phyloP scores from a whole-genome alignment of 1,140 invertebrate genomes.

The Conopomorpha cramerella region DNA sequence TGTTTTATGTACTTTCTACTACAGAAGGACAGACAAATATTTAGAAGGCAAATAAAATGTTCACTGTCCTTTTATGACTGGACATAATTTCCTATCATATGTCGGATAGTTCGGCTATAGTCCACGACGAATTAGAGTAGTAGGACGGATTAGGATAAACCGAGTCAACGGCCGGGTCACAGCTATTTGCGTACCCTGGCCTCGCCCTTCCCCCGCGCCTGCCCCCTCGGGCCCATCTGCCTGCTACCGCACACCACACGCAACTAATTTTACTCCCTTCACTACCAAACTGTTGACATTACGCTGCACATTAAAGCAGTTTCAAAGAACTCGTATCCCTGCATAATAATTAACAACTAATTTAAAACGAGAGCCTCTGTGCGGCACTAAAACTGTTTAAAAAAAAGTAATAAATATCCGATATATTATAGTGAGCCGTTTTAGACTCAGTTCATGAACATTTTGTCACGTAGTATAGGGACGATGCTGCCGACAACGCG shows the following conservation, averaged over 20 bases:
- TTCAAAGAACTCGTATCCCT: background rate
- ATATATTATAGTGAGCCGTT: background rate
- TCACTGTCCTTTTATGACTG: no score
- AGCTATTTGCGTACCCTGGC: conserved; percentile 38
- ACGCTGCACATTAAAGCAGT: background rate
- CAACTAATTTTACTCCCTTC: conserved; percentile 41
- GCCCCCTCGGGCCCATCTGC: conserved; percentile 7
- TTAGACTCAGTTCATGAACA: no score
- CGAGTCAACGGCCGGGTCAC: conserved; percentile 57
- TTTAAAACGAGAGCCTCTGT: background rate
- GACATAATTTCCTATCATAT: no score
- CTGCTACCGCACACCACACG: background rate
- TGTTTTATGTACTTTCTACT: no score
- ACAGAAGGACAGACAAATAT: no score
- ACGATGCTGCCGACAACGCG: no score
- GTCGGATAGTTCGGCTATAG: no score
- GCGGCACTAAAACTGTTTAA: background rate
- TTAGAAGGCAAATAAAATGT: no score
- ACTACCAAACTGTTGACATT: conserved; percentile 33
- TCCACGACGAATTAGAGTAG: conserved; percentile 53
- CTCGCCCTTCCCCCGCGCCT: background rate
- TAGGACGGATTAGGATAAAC: conserved; percentile 58
- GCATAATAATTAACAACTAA: background rate
- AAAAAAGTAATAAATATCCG: background rate
- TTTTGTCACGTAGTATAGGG: no score